These are phyloP conservation scores for Lagria hirta DNA, from an alignment of 2,888 invertebrate species.

Conservation along the genomic window DNA sequence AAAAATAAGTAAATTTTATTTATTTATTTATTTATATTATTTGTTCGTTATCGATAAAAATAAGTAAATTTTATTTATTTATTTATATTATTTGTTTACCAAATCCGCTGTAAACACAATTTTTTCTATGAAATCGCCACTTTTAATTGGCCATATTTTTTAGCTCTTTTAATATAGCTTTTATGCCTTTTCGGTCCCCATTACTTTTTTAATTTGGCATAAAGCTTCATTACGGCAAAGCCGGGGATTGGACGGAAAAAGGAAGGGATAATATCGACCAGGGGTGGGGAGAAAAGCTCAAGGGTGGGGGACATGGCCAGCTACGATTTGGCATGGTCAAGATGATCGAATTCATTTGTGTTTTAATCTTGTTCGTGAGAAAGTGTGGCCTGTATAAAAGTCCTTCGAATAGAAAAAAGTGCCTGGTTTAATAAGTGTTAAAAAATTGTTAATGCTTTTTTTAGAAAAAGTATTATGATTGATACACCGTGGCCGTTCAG, in stretches of 20 bases:
- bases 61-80: too few relatives aligned
- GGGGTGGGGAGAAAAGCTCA: constrained; percentile 30
- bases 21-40: too few relatives aligned
- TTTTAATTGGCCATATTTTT: constrained; percentile 19
- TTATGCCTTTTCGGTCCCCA: constrained; percentile 33
- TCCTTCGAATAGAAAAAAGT: too few relatives aligned
- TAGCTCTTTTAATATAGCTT: constrained; percentile 31
- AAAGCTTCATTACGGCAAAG: constrained; percentile 32
- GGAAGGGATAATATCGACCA: constrained; percentile 28
- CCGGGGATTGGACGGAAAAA: constrained; percentile 28
- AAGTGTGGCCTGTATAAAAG: constrained; percentile 35
- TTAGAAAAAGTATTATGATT: too few relatives aligned
- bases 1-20: too few relatives aligned
- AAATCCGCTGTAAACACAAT: not conserved
- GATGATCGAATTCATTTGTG: constrained; percentile 10
- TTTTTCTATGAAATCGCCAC: too few relatives aligned
- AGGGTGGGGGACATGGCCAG: constrained; percentile 39
- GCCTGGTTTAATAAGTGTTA: too few relatives aligned
- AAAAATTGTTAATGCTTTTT: too few relatives aligned
- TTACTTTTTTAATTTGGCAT: constrained; percentile 39
- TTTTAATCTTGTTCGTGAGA: constrained; percentile 28
- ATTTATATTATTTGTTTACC: too few relatives aligned
- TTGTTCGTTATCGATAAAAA: too few relatives aligned
- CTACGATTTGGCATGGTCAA: constrained; percentile 40
- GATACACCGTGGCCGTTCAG: constrained; percentile 48